Base-by-base conservation (phyloP, 1,140 invertebrate species). In the Stegodyphus dumicola region DNA sequence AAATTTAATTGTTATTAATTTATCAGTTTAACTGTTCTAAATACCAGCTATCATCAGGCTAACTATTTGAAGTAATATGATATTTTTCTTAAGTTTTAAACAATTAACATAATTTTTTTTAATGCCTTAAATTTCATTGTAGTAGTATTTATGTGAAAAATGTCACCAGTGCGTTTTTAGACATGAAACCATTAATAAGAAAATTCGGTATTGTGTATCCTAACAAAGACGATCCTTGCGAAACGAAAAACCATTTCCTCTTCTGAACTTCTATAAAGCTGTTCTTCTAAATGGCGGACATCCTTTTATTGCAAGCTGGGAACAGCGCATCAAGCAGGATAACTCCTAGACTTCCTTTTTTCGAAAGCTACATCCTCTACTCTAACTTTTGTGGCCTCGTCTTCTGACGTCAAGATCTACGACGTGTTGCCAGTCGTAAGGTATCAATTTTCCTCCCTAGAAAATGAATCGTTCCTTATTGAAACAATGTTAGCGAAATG, bases 301-400 rank as follows among this genome's bases (percentile, higher is more conserved):
- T 74, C 71, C 71, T 74, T 74, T 74, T 74, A 56, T 71, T 52
- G 11, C 49, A 10, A 33, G 33, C 33, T 33, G 33, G 33, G 33
- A 33, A 33, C 33, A 33, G 33, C 33, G 33, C 1, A 33, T 13
- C 71, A 18, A 56, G 51, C 71, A 56, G n/a, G 71, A 53, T 67
- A 13, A 9, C 17, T 67, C 52, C n/a, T 74, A 71, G 69, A 71
- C 49, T 74, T 74, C 52, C 52, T 74, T 74, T 74, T 74, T 74
- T 54, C 49, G 51, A 71, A 71, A 33, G 33, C 49, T 49, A 71
- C 69, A 71, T 71, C 69, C 69, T 71, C 69, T 6, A 18, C 33
- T 48, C 51, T 11, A 71, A 13, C 15, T 17, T 17, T 18, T 18
- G 18, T 10, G n/a, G 66, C 15, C 18, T 10, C 18, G 15, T 69